Percentiles rank a stretch among this genome's conserved stretches.
These are phyloP conservation scores for Drosophila paranaensis DNA, from an alignment of 2,888 invertebrate species.

Conservation along the genomic window DNA sequence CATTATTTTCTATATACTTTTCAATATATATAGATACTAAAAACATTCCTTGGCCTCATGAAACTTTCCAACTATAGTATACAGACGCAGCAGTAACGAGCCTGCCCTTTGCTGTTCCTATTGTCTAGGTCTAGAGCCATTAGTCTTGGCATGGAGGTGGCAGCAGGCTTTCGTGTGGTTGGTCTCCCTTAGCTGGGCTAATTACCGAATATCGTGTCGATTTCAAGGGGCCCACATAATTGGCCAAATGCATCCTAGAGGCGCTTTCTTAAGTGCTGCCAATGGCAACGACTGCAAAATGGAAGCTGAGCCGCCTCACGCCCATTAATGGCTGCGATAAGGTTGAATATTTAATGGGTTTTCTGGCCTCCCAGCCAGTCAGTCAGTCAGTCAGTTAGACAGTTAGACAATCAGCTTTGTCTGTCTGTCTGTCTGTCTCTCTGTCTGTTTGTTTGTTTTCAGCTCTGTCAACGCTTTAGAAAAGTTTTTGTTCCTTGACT, in stretches of 20 bases:
- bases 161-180: constrained; percentile 28
- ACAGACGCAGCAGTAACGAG: neutral
- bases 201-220: constrained; percentile 80
- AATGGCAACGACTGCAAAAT: constrained; percentile 14
- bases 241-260: constrained; percentile 55
- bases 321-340: constrained; percentile 58
- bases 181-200: constrained; percentile 68
- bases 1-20: too few species aligned
- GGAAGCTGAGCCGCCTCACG: neutral
- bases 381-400: constrained; percentile 27
- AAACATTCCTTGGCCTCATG: too few species aligned
- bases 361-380: constrained; percentile 30
- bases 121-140: constrained; percentile 41
- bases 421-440: constrained; percentile 26
- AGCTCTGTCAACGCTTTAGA: constrained; percentile 63
- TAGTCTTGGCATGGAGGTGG: constrained; percentile 51
- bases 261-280: constrained; percentile 53
- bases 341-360: constrained; percentile 75
- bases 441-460: constrained; percentile 23
- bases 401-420: constrained; percentile 13
- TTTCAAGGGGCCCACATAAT: constrained; percentile 67
- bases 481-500: constrained; percentile 53
- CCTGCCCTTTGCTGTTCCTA: neutral
- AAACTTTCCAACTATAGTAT: neutral
- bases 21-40: too few species aligned